Percentiles rank a stretch among this genome's conserved stretches.
Evolutionary conservation across 1,140 invertebrate species (phyloP).

Genomic region (Cataglyphis hispanica): DNA sequence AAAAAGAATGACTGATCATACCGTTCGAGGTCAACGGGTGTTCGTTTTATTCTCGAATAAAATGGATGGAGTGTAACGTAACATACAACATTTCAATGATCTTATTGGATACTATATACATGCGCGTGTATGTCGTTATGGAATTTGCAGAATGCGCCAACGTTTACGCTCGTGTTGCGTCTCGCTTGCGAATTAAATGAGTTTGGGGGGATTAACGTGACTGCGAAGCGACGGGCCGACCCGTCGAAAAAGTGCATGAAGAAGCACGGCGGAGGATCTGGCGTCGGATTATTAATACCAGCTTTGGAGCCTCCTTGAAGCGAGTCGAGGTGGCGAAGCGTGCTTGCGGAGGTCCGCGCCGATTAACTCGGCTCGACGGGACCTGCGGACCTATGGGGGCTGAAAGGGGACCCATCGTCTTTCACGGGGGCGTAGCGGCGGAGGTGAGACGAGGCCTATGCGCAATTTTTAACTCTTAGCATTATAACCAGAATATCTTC

Average conservation of each 20-base stretch:
- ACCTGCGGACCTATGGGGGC: conserved; percentile 40
- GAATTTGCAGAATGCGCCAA: conserved; percentile 38
- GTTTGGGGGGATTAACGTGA: conserved; percentile 40
- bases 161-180: conserved; percentile 23
- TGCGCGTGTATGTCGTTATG: background rate
- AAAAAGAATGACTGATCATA: conserved; percentile 30
- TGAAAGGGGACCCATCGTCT: conserved; percentile 14
- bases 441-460: conserved; percentile 52
- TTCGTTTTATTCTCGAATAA: conserved; percentile 14
- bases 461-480: conserved; percentile 73
- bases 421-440: conserved; percentile 40
- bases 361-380: conserved; percentile 77
- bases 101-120: background rate
- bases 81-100: conserved; percentile 8
- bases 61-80: conserved; percentile 20
- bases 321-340: conserved; percentile 72
- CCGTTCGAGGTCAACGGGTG: conserved; percentile 51
- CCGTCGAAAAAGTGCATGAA: conserved; percentile 57
- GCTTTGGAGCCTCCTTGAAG: conserved; percentile 67
- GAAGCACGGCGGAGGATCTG: conserved; percentile 53
- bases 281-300: conserved; percentile 75
- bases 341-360: conserved; percentile 75
- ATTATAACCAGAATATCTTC: conserved; percentile 20
- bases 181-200: conserved; percentile 28
- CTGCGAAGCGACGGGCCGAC: conserved; percentile 13